phyloP scores from a whole-genome alignment of 2,113 vertebrate species.

The Axis porcinus region DNA sequence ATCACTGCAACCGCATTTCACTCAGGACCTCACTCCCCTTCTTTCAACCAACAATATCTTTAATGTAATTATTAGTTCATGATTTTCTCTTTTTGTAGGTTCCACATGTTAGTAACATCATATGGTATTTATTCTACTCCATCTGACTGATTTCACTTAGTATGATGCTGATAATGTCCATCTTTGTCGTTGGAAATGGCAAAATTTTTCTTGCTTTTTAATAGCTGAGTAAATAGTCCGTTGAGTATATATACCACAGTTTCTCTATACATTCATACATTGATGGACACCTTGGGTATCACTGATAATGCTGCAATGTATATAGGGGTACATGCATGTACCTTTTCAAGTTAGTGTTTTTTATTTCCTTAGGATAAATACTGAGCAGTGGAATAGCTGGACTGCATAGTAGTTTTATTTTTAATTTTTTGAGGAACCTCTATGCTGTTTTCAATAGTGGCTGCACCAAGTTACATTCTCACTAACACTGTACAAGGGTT shows the following conservation, averaged over 20 bases:
- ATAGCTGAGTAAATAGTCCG: not conserved
- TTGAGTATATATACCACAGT: not conserved
- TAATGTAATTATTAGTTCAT: not conserved
- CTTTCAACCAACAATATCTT: not conserved
- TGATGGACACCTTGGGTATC: not conserved
- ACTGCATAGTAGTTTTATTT: not conserved
- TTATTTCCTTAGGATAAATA: not conserved
- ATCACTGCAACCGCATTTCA: not conserved
- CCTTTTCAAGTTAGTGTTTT: not conserved
- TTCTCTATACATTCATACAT: too few species aligned
- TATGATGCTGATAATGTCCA: not conserved
- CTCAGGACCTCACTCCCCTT: not conserved
- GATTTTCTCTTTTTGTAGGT: not conserved
- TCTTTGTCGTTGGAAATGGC: not conserved
- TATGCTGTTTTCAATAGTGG: not conserved
- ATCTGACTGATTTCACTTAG: not conserved
- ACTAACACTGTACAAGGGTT: not conserved
- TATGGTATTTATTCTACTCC: not conserved
- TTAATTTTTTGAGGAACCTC: not conserved
- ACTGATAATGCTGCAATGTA: not conserved
- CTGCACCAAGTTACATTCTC: not conserved
- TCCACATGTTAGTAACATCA: not conserved
- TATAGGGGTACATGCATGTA: accelerated
- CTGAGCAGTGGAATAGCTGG: not conserved
- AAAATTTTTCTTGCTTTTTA: not conserved